These are phyloP conservation scores for Drosophila multiciliata DNA, from an alignment of 2,888 invertebrate genomes.

Conservation along the genomic window DNA sequence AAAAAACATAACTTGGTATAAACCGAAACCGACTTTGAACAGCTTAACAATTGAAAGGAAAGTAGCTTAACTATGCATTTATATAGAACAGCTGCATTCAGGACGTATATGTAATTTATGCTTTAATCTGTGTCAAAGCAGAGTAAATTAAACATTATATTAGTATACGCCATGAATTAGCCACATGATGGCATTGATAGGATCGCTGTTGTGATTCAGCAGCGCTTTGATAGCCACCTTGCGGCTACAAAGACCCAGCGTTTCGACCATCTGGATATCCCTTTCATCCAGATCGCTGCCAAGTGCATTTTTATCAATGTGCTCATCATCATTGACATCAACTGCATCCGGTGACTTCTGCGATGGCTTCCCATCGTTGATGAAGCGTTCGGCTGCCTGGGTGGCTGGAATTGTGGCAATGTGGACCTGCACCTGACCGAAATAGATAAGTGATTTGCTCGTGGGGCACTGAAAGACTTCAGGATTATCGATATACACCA, in stretches of 20 bases:
- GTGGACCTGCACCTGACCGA: constrained; percentile 59
- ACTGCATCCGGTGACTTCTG: background rate
- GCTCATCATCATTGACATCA: background rate
- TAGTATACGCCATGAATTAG: constrained; percentile 40
- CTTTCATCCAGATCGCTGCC: constrained; percentile 43
- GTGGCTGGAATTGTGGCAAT: constrained; percentile 44
- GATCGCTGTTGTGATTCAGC: constrained; percentile 54
- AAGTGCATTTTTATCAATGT: background rate
- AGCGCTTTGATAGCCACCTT: constrained; percentile 53
- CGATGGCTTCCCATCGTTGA: constrained; percentile 18
- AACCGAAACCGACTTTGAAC: background rate
- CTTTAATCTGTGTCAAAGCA: background rate
- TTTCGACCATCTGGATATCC: constrained; percentile 64
- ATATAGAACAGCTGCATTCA: background rate
- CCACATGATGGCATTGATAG: constrained; percentile 73
- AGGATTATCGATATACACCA: no score
- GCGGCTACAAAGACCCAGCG: constrained; percentile 60
- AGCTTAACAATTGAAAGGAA: background rate
- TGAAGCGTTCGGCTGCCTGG: constrained; percentile 58
- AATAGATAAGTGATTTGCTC: constrained; percentile 52
- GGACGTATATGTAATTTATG: background rate
- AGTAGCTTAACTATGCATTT: background rate
- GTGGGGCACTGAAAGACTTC: constrained; percentile 51
- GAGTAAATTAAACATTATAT: background rate
- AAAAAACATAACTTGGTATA: background rate